Percentiles rank a stretch among this genome's conserved stretches.
These are phyloP conservation scores for Corvus hawaiiensis DNA, from an alignment of 2,113 vertebrate genomes.

Conservation along the genomic window DNA sequence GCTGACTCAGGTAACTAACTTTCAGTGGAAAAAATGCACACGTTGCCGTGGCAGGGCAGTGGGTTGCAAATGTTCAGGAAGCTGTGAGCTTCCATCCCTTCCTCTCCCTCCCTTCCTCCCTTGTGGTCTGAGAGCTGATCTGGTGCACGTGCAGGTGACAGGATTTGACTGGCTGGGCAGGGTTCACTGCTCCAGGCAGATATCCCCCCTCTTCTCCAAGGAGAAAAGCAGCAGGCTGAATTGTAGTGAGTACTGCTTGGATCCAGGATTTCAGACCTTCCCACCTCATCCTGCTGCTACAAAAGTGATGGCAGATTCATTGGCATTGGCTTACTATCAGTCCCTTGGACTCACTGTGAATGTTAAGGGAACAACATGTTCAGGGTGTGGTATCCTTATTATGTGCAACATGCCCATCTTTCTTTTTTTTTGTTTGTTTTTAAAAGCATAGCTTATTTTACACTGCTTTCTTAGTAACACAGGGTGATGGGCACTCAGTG, in stretches of 20 bases:
- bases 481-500: background rate
- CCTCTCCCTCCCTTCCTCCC: constrained; percentile 54
- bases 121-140: background rate
- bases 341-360: background rate
- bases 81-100: constrained; percentile 41
- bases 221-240: background rate
- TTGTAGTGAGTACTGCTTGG: background rate
- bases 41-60: background rate
- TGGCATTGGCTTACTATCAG: background rate
- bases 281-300: background rate
- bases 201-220: background rate
- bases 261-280: background rate
- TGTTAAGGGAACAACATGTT: background rate
- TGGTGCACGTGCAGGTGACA: background rate
- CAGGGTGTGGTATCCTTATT: background rate
- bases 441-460: background rate
- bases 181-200: background rate
- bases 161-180: background rate
- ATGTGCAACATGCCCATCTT: background rate
- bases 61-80: background rate
- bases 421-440: background rate
- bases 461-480: background rate
- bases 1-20: background rate
- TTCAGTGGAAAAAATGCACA: background rate
- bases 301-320: constrained; percentile 5